Conservation (phyloP, 2,797 vertebrate genomes). For the Parambassis ranga region DNA sequence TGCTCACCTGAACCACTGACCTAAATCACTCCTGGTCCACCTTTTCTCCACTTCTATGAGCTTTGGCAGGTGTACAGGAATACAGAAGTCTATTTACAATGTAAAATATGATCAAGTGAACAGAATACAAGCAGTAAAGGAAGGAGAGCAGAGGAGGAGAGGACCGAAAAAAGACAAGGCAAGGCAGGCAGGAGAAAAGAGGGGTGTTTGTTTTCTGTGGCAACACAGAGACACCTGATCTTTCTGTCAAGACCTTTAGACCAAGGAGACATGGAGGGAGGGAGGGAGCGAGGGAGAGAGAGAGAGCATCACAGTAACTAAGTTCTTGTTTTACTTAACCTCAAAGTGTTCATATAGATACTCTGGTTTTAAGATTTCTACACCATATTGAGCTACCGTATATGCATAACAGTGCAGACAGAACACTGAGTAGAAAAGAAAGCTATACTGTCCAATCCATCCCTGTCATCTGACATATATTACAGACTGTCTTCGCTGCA, state of each 20-base stretch:
- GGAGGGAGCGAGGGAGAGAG: not conserved
- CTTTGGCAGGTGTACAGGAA: not conserved
- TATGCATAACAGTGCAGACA: too few species aligned
- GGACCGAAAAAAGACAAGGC: not conserved
- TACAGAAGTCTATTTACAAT: not conserved
- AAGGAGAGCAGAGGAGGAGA: not conserved
- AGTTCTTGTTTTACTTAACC: not conserved
- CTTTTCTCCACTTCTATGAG: conserved; percentile 6
- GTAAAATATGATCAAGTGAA: not conserved
- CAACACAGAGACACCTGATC: conserved; percentile 58
- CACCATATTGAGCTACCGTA: not conserved
- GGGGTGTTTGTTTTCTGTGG: conserved; percentile 55
- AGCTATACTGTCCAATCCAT: not conserved
- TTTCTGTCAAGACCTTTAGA: conserved; percentile 37
- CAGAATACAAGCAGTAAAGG: not conserved
- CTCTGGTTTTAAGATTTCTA: not conserved
- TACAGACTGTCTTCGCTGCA: not conserved
- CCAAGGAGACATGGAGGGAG: conserved; percentile 22
- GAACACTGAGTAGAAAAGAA: not conserved
- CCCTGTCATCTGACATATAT: not conserved
- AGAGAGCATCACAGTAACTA: conserved; percentile 1
- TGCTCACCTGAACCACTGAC: conserved; percentile 55
- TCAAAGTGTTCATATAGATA: not conserved
- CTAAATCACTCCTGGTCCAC: conserved; percentile 35
- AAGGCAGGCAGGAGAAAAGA: conserved; percentile 11